Evolutionary conservation across 1,140 invertebrate species (phyloP).

Genomic region (Diprion similis): DNA sequence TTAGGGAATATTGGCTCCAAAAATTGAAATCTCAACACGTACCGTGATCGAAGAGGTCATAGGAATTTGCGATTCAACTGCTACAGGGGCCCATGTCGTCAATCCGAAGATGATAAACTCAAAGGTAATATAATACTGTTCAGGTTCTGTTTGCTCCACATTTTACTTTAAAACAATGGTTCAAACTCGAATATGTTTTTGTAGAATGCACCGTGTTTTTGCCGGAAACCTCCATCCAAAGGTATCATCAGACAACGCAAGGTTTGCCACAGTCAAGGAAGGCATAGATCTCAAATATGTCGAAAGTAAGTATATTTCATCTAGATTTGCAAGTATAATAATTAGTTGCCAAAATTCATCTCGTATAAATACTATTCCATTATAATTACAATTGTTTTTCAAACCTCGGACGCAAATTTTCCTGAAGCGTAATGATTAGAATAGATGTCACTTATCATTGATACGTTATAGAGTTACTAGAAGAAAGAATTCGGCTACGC

Average conservation of each 20-base stretch:
- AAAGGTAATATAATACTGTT: slow-evolving; percentile 38
- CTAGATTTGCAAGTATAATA: no score
- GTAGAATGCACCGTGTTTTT: slow-evolving; percentile 36
- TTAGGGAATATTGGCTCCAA: slow-evolving; percentile 67
- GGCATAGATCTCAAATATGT: slow-evolving; percentile 28
- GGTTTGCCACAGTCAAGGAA: slow-evolving; percentile 51
- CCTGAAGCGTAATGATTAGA: not conserved
- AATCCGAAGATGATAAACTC: slow-evolving; percentile 58
- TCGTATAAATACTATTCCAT: not conserved
- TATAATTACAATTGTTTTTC: not conserved
- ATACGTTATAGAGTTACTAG: not conserved
- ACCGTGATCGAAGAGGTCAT: slow-evolving; percentile 63
- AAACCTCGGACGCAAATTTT: not conserved
- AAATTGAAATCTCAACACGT: slow-evolving; percentile 66
- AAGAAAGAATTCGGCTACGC: not conserved
- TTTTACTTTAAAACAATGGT: slow-evolving; percentile 9
- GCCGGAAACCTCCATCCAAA: slow-evolving; percentile 38
- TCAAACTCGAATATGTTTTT: slow-evolving; percentile 16
- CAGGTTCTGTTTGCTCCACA: slow-evolving; percentile 22
- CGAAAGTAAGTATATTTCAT: slow-evolving; percentile 32
- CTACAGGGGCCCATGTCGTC: slow-evolving; percentile 34
- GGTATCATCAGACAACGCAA: slow-evolving; percentile 48
- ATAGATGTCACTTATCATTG: not conserved
- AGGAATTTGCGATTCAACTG: slow-evolving; percentile 33
- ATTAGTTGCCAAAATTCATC: no score